Base-by-base conservation (phyloP, 2,888 invertebrate genomes). In the Leucozona laternaria region DNA sequence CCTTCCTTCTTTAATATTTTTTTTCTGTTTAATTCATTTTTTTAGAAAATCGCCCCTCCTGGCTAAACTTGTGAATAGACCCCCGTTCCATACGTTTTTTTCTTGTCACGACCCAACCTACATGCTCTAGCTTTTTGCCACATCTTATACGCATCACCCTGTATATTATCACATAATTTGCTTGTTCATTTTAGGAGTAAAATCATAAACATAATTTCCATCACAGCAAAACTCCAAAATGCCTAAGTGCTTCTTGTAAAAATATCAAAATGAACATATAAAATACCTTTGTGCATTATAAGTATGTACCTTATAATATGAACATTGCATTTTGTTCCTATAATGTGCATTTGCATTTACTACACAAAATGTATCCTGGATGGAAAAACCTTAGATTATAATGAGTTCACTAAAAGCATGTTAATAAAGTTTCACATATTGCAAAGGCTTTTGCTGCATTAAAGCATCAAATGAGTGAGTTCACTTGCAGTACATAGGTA, bases 321-420 rank as follows among this genome's bases (percentile, higher is more conserved):
- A 11, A 57, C 31, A 34, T 31, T 10, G 17, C 1, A 57, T 57
- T 57, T 57, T 57, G 57, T 34, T 28, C 25, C 3, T 31, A 31
- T 53, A 15, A n/a, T n/a, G 28, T 31, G 17, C 55, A 11, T 55
- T 17, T 55, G 15, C n/a, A 31, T 31, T 17, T 31, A 48, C 15
- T 48, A 20, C 31, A 10, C 15, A 20, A 28, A 31, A 48, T 31
- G 20, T 50, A 34, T 50, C 20, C 15, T 20, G 15, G n/a, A 66
- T 66, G 11, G 37, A 50, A 50, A 34, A 50, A 50, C 50, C 17
- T 58, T 5, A 43, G 43, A 28, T 64, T 50, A 22, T 34, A 66
- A 50, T 66, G 50, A 66, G 66, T 50, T 50, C 48, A 31, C 66
- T 66, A 50, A 66, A 66, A 66, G 66, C 66, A 66, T 66, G 50